A percentile compares a stretch with the other conserved stretches of the same genome.
phyloP scores from a whole-genome alignment of 2,797 vertebrate genomes.

The Pipistrellus pipistrellus region DNA sequence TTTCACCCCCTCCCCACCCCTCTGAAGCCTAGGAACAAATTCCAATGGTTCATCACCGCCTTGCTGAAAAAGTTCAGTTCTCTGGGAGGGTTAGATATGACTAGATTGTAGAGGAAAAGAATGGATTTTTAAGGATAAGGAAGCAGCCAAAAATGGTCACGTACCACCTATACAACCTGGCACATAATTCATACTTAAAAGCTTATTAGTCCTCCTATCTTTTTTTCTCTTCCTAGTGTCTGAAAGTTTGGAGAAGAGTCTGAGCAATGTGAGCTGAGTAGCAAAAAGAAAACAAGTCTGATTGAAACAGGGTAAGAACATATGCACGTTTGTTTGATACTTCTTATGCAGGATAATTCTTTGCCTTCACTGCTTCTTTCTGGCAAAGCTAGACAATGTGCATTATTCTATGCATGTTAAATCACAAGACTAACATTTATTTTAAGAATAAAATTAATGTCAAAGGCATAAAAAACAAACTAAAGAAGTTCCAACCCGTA shows the following conservation, averaged over 20 bases:
- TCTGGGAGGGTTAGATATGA: background rate
- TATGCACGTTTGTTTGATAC: background rate
- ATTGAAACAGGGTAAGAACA: background rate
- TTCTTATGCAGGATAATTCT: constrained; percentile 26
- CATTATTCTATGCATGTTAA: constrained; percentile 55
- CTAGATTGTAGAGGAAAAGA: background rate
- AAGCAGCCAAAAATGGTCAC: background rate
- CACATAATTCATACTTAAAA: background rate
- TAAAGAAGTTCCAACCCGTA: constrained; percentile 41
- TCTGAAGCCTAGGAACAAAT: background rate
- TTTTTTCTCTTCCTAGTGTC: background rate
- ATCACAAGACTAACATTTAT: constrained; percentile 55
- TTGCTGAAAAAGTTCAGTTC: background rate
- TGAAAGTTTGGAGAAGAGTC: background rate
- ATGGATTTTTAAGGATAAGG: background rate
- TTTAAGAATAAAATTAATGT: constrained; percentile 72
- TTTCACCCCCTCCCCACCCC: background rate
- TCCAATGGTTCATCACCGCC: background rate
- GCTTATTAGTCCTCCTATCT: background rate
- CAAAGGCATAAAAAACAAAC: constrained; percentile 38
- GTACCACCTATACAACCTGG: background rate
- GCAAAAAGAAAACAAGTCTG: background rate
- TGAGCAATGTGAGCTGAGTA: background rate
- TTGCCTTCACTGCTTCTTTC: background rate
- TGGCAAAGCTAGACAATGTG: constrained; percentile 27